Evolutionary conservation across 2,113 vertebrate species (phyloP).

Genomic region (Gymnocephalus cernua): DNA sequence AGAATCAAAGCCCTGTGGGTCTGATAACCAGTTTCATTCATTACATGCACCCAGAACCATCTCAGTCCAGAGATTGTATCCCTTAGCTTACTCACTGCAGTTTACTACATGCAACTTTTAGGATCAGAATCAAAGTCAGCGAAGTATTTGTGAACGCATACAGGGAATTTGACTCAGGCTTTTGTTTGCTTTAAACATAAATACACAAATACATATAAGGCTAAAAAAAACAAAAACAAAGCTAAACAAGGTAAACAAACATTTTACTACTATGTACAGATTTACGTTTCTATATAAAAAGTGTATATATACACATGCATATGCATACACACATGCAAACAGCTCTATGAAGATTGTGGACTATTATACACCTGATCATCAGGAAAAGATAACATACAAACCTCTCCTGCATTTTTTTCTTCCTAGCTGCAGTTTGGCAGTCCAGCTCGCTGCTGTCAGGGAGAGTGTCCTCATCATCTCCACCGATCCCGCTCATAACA

Average conservation of each 20-base stretch:
- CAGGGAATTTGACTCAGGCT: no score
- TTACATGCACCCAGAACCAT: not conserved
- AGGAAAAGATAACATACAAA: not conserved
- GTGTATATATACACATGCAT: no score
- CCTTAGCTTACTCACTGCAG: not conserved
- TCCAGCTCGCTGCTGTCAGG: conserved; percentile 93
- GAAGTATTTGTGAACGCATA: no score
- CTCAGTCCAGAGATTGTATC: not conserved
- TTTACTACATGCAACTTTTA: not conserved
- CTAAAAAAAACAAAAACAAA: no score
- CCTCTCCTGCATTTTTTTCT: not conserved
- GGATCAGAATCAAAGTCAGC: not conserved
- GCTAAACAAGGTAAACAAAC: no score
- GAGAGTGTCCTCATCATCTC: conserved; percentile 99
- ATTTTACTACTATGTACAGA: no score
- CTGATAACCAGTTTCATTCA: not conserved
- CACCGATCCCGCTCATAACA: conserved; percentile 97
- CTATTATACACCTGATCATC: no score
- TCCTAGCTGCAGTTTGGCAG: conserved; percentile 93
- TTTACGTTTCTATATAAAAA: no score
- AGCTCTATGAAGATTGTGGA: no score
- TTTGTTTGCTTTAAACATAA: no score
- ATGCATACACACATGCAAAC: no score
- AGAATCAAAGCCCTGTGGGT: not conserved
- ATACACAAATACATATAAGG: no score